Conservation (phyloP, 53 echinoderm and acorn worm genomes). For the Mesocentrotus franciscanus region DNA sequence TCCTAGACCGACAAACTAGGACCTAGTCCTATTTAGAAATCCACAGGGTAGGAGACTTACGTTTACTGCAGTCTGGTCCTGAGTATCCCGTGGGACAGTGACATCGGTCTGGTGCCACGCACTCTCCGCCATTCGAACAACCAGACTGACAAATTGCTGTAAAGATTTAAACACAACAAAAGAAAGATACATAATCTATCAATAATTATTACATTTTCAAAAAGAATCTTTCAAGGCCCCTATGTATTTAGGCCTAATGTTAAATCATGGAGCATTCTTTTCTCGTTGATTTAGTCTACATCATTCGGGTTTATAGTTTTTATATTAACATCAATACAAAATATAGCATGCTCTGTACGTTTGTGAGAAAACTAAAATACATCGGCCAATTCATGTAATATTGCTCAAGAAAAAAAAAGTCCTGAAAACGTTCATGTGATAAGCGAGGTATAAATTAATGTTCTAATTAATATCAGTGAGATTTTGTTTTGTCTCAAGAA, state of each 20-base stretch:
- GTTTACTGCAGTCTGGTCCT: constrained; percentile 71
- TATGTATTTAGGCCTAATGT: not conserved
- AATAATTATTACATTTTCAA: not conserved
- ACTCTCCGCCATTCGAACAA: constrained; percentile 72
- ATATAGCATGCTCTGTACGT: not conserved
- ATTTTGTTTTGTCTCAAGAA: too few species aligned
- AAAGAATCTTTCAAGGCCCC: not conserved
- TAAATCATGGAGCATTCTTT: not conserved
- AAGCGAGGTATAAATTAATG: too few species aligned
- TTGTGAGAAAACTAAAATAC: not conserved
- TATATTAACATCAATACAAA: not conserved
- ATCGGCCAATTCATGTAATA: not conserved
- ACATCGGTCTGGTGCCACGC: constrained; percentile 73
- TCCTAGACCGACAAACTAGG: too few species aligned
- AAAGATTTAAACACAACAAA: not conserved
- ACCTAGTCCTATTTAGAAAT: too few species aligned
- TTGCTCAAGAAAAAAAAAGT: too few species aligned
- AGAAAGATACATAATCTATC: not conserved
- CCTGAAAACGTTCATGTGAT: too few species aligned
- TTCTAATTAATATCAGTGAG: too few species aligned
- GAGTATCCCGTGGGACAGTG: constrained; percentile 66
- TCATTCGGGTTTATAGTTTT: not conserved
- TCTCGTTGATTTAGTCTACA: not conserved
- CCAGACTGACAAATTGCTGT: constrained; percentile 63
- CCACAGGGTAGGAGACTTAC: constrained; percentile 42